Evolutionary conservation across 1,140 invertebrate species (phyloP), one percentile per base, ranked within the genome.

Genomic region (Drosophila sulfurigaster): DNA sequence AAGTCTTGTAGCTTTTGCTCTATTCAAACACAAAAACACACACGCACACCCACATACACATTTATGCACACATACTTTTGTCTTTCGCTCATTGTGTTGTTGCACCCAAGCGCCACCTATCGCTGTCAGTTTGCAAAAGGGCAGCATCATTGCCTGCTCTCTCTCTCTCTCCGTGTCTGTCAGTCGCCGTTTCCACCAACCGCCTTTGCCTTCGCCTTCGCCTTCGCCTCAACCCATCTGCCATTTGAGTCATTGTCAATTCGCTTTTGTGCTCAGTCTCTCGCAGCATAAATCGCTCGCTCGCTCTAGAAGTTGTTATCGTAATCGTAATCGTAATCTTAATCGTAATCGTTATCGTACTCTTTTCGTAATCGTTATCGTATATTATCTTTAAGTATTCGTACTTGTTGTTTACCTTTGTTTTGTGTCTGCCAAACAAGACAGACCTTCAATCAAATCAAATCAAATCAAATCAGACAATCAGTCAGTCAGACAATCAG

Each of bases 221-320:
- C 30, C 5, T 32, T 38, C 35, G 35, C 35, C 35, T 38, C 10
- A 38, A 38, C 62, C 49, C 46, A 45, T 66, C 32, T 62, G 11
- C 54, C 63, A 66, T 43, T n/a, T 58, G 30, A 45, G 65, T 59
- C 67, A 69, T 62, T 56, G 48, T 60, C 64, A 60, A 67, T 52
- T 74, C 35, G 65, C 73, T 73, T 57, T 35, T 73, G 60, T 66
- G 62, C 71, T 54, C 65, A 74, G 54, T 49, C 45, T 49, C 41
- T 67, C 46, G 75, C 75, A 67, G 79, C 74, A 81, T 74, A 59
- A 68, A 68, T 85, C 73, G 72, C 72, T 81, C 77, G 78, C 48
- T 49, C 51, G 51, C 79, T 83, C 67, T 85, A 85, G 78, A 59
- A 52, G 67, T 89, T 88, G 83, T 83, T 38, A 77, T 85, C 65